Base-by-base conservation (phyloP, 2,113 vertebrate genomes). In the Odontesthes bonariensis region DNA sequence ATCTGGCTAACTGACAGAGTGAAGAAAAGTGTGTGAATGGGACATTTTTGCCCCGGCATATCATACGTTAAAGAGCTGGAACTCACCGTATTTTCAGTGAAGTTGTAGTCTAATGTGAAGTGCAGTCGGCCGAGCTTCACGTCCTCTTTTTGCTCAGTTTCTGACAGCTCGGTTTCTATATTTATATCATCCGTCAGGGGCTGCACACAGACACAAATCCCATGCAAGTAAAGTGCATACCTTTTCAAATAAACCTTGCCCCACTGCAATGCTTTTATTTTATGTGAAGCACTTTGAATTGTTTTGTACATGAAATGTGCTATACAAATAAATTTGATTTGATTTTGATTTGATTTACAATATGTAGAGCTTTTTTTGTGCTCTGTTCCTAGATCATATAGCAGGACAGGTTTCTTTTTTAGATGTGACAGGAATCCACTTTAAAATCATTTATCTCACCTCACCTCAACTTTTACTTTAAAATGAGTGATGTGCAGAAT, bases 21-120 rank as follows among this genome's bases (percentile, higher is more conserved):
- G 19, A 54, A 55, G 8, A 56, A 77, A 49, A 59, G 20, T 38
- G 65, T 75, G 54, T 13, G 64, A 62, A 46, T 64, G 22, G 63
- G 51, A 77, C 51, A 84, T 84, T 82, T 83, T n/a, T 54, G 6
- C 73, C 44, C 40, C 66, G 42, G n/a, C 70, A 69, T 40, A 62
- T 65, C n/a, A 47, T 38, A 19, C 12, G 49, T 12, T 66, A 70
- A 80, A 73, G 33, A 71, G 31, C 59, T 44, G 44, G 11, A 77
- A 35, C 88, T 85, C 80, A 99, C 98, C 92, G 95, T 94, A 81
- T 97, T 97, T 68, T 98, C 97, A 47, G 97, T 96, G 90, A 99
- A 99, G 90, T 98, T 97, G 81, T 98, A 99, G 90, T 99, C 97
- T 88, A 99, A 89, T 49, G 96, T 96, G 85, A 97, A 99, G 1